phyloP scores from a whole-genome alignment of 2,113 vertebrate genomes.

The Psophia crepitans region DNA sequence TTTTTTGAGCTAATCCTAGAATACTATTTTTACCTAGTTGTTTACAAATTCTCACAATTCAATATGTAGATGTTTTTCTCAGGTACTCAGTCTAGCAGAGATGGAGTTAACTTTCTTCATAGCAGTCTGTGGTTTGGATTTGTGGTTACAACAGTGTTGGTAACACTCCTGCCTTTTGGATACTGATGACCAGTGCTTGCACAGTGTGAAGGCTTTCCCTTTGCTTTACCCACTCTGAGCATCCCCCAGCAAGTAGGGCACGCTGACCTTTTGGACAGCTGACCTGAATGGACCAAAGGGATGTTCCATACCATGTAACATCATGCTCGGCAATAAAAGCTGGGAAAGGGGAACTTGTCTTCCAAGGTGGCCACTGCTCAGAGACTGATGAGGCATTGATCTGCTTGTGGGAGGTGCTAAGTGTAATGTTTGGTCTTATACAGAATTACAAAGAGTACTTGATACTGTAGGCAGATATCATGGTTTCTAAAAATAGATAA shows the following conservation, averaged over 20 bases:
- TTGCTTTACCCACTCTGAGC: background rate
- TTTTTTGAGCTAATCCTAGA: background rate
- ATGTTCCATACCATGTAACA: background rate
- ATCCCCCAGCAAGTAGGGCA: background rate
- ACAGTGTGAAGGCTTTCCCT: background rate
- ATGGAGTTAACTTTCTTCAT: background rate
- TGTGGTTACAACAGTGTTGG: background rate
- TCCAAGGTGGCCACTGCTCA: background rate
- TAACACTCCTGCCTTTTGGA: background rate
- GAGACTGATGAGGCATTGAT: background rate
- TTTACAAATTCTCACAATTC: background rate
- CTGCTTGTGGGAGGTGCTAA: background rate
- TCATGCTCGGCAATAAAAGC: background rate
- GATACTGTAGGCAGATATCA: background rate
- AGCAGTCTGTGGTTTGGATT: background rate
- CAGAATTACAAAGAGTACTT: background rate
- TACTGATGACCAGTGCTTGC: background rate
- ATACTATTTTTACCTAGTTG: background rate
- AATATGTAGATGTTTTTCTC: background rate
- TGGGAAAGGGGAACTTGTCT: accelerated
- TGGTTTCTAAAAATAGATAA: background rate
- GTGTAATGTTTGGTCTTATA: background rate
- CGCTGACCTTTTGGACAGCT: too few species aligned
- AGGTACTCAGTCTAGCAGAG: background rate
- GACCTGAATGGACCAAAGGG: background rate